These are phyloP conservation scores for Anhinga rufa DNA, from an alignment of 2,113 vertebrate genomes.

Conservation along the genomic window DNA sequence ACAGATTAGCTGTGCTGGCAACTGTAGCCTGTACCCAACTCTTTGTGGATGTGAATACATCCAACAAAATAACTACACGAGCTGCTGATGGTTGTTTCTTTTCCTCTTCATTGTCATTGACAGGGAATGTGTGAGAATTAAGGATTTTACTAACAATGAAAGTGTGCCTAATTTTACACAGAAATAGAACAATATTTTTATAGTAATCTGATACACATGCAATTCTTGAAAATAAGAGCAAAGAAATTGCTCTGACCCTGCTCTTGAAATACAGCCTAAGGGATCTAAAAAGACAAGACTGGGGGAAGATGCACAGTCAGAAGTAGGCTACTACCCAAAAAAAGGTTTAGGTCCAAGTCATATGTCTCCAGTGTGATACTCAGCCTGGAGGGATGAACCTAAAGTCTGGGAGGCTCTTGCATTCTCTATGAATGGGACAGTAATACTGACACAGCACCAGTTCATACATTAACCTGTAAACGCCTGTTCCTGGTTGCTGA, in stretches of 20 bases:
- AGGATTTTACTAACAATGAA: not conserved
- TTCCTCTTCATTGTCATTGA: not conserved
- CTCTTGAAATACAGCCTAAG: not conserved
- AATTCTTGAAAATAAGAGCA: not conserved
- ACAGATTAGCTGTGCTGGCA: not conserved
- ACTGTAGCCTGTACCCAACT: not conserved
- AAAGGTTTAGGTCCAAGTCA: not conserved
- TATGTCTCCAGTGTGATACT: not conserved
- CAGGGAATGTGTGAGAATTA: not conserved
- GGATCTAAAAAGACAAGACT: not conserved
- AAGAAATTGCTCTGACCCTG: not conserved
- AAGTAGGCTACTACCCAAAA: not conserved
- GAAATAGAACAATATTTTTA: not conserved
- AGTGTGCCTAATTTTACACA: not conserved
- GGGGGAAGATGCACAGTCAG: not conserved
- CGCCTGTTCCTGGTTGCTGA: not conserved
- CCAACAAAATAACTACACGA: rapidly evolving
- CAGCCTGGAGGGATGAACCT: not conserved
- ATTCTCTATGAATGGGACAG: not conserved
- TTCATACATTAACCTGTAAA: not conserved
- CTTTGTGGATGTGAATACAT: not conserved
- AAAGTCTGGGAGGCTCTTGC: not conserved
- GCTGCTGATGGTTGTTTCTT: not conserved
- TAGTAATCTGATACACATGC: not conserved
- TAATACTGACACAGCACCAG: not conserved